Conservation (phyloP, 1,140 invertebrate genomes). For the Chymomyza costata region DNA sequence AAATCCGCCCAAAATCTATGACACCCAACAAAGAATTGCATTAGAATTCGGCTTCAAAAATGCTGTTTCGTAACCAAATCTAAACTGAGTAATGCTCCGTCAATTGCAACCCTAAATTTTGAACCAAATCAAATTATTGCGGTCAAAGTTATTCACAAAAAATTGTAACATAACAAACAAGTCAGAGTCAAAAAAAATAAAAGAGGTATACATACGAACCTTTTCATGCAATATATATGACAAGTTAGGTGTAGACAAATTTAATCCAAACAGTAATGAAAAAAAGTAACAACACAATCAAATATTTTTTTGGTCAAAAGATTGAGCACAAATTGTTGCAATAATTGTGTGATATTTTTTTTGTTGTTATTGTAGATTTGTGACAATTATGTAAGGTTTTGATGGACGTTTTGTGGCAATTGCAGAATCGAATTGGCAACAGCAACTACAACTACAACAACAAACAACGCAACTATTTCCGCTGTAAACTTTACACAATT, state of each 20-base stretch:
- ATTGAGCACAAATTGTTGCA: slow-evolving; percentile 69
- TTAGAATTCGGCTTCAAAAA: neutral
- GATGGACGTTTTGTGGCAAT: slow-evolving; percentile 25
- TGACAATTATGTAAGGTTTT: slow-evolving; percentile 67
- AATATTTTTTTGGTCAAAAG: slow-evolving; percentile 39
- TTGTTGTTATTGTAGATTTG: slow-evolving; percentile 26
- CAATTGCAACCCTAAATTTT: neutral
- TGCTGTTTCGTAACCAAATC: neutral
- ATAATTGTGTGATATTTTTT: slow-evolving; percentile 61
- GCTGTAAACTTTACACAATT: slow-evolving; percentile 44
- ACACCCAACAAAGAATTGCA: too few relatives aligned
- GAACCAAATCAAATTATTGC: slow-evolving; percentile 29
- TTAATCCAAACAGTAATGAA: slow-evolving; percentile 59
- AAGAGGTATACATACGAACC: slow-evolving; percentile 38
- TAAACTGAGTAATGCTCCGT: neutral
- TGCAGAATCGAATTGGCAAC: slow-evolving; percentile 58
- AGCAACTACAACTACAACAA: slow-evolving; percentile 30
- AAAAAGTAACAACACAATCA: slow-evolving; percentile 29
- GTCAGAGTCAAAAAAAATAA: slow-evolving; percentile 9
- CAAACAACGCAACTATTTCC: slow-evolving; percentile 44
- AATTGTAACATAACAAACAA: neutral
- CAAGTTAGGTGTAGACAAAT: slow-evolving; percentile 22
- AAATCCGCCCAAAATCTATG: neutral
- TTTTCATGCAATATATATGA: slow-evolving; percentile 34
- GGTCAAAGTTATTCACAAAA: slow-evolving; percentile 17